Evolutionary conservation across 2,113 vertebrate species (phyloP).

Genomic region (Hepsetus odoe): DNA sequence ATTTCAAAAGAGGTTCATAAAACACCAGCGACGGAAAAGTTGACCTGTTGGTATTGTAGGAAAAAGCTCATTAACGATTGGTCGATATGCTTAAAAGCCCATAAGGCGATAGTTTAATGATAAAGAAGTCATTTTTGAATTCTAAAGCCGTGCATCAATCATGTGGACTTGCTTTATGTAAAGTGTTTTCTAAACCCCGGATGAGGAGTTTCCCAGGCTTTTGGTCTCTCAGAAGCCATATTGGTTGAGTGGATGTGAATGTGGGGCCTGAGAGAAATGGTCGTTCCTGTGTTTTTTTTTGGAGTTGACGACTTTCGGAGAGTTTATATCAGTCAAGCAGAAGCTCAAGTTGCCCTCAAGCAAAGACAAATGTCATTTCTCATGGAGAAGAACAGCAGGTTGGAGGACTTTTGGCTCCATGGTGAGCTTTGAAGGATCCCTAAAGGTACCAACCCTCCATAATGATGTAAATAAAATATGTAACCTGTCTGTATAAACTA

Average conservation of each 20-base stretch:
- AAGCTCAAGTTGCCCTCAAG: background rate
- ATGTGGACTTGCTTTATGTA: constrained; percentile 7
- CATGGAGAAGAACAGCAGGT: background rate
- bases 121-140: background rate
- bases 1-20: too few relatives aligned
- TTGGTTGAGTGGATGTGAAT: background rate
- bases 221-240: background rate
- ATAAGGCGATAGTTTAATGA: constrained; percentile 6
- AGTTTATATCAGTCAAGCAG: too few relatives aligned
- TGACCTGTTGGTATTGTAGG: constrained; percentile 26
- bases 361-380: too few relatives aligned
- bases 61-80: constrained; percentile 17
- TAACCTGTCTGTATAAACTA: constrained; percentile 50
- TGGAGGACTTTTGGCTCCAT: background rate
- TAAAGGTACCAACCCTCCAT: constrained; percentile 19
- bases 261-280: too few relatives aligned
- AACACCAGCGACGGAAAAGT: constrained; percentile 25
- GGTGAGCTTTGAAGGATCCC: too few relatives aligned
- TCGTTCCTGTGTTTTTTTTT: too few relatives aligned
- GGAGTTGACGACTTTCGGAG: background rate
- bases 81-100: constrained; percentile 4
- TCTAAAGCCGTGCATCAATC: constrained; percentile 26
- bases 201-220: background rate
- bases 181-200: constrained; percentile 14
- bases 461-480: constrained; percentile 49